phyloP scores from a whole-genome alignment of 2,797 vertebrate species.

The Adrianichthys oophorus region DNA sequence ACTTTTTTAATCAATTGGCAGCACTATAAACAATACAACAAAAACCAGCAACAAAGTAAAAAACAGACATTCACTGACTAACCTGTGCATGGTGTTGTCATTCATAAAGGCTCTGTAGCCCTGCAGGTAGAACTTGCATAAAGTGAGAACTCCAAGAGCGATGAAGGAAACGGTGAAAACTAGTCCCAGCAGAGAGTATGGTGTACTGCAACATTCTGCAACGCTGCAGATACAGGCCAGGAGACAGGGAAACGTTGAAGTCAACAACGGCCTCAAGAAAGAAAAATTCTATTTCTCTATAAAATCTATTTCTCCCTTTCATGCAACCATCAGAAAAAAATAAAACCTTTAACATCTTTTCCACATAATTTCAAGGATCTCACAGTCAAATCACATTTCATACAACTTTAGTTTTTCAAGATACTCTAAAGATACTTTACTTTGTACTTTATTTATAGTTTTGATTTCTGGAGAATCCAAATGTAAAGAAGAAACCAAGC shows the following conservation, averaged over 20 bases:
- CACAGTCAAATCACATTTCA: too few relatives aligned
- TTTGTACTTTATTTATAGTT: neutral
- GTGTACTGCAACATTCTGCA: constrained; percentile 97
- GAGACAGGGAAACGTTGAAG: too few relatives aligned
- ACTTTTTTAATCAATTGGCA: too few relatives aligned
- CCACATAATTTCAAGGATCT: too few relatives aligned
- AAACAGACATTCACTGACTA: constrained; percentile 10
- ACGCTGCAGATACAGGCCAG: constrained; percentile 76
- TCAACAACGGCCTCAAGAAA: neutral
- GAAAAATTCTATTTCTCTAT: too few relatives aligned
- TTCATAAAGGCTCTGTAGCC: constrained; percentile 98
- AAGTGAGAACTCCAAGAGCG: constrained; percentile 93
- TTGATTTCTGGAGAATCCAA: too few relatives aligned
- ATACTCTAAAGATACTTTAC: neutral
- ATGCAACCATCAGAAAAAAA: neutral
- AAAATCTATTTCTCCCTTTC: neutral
- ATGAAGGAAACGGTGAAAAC: constrained; percentile 98
- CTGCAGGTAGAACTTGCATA: constrained; percentile 99
- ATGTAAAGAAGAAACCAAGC: too few relatives aligned
- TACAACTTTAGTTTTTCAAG: too few relatives aligned
- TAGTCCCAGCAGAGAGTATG: constrained; percentile 94
- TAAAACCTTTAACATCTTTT: too few relatives aligned
- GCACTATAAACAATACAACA: neutral
- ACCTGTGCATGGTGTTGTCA: constrained; percentile 98
- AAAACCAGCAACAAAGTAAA: neutral